Base-by-base conservation (phyloP, 2,113 vertebrate genomes). In the Chionis minor region DNA sequence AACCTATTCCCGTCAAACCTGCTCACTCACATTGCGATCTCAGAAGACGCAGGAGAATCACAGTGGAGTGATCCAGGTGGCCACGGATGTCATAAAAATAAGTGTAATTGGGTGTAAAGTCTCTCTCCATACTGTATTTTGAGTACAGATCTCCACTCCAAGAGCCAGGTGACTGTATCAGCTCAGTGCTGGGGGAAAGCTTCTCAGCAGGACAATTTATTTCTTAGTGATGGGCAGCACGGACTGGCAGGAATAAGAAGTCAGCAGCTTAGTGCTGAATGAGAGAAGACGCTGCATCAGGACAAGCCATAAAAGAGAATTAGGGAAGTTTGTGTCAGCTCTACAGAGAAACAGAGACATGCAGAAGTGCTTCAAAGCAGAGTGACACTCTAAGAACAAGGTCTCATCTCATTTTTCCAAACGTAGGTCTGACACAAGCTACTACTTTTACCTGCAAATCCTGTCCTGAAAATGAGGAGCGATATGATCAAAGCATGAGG, bases 311-410 rank as follows among this genome's bases (percentile, higher is more conserved):
- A 26, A 15, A 51, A 58, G 28, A 66, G 42, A n/a, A 58, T 27
- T 4, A 40, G 1, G 3, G 7, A n/a, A 58, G 38, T 10, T 61
- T 32, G 1, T 6, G 19, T 4, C 33, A 47, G 40, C 45, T 47
- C n/a, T 18, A 1, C 20, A 13, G 49, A 86, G 72, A 79, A 86
- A 45, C 4, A 52, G 26, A 45, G 85, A 49, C 0, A n/a, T 0
- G 30, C 52, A 63, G 15, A 58, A 75, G 27, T 7, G 5, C 49
- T 22, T 42, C 49, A 16, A 1, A 0, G 20, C 8, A 4, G 0
- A 2, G 78, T 2, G 51, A 28, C 7, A 28, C 11, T 12, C 56
- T 14, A 54, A 73, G 22, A 49, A 4, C 40, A 61, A 77, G 45
- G 20, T 55, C 83, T 23, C 77, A 20, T 2, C 24, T 38, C 2